Percentiles rank a stretch among this genome's conserved stretches.
phyloP scores from a whole-genome alignment of 2,113 vertebrate species.

The Noturus placidus region DNA sequence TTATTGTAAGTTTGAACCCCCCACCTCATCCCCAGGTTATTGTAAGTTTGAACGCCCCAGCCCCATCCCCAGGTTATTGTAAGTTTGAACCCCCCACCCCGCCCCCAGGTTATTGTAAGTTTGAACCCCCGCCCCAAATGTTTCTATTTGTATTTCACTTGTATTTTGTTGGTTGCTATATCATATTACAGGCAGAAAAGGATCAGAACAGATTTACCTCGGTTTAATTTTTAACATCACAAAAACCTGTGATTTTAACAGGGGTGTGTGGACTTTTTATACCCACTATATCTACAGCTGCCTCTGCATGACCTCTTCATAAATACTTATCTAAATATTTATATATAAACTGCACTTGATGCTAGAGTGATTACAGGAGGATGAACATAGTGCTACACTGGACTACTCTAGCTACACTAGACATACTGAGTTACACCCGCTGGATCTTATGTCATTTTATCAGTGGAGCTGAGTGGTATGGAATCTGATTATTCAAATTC shows the following conservation, averaged over 20 bases:
- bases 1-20: too few species aligned
- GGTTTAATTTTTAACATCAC: background rate
- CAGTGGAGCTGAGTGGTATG: background rate
- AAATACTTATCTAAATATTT: background rate
- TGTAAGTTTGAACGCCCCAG: too few species aligned
- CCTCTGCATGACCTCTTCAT: background rate
- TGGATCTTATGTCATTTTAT: background rate
- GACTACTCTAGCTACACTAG: background rate
- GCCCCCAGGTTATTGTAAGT: too few species aligned
- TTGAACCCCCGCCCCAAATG: too few species aligned
- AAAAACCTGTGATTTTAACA: background rate
- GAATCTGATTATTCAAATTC: constrained; percentile 3
- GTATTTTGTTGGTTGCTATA: background rate
- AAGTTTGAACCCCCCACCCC: background rate
- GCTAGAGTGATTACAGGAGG: background rate
- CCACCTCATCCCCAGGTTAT: too few species aligned
- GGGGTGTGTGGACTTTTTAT: background rate
- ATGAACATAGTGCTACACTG: background rate
- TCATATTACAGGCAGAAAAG: background rate
- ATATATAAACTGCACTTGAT: background rate
- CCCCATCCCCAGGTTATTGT: background rate
- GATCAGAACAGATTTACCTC: background rate
- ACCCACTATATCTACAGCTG: background rate
- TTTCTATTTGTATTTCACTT: background rate
- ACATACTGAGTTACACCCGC: background rate